These are phyloP conservation scores for Platycheirus albimanus DNA, from an alignment of 2,888 invertebrate genomes.

Conservation along the genomic window DNA sequence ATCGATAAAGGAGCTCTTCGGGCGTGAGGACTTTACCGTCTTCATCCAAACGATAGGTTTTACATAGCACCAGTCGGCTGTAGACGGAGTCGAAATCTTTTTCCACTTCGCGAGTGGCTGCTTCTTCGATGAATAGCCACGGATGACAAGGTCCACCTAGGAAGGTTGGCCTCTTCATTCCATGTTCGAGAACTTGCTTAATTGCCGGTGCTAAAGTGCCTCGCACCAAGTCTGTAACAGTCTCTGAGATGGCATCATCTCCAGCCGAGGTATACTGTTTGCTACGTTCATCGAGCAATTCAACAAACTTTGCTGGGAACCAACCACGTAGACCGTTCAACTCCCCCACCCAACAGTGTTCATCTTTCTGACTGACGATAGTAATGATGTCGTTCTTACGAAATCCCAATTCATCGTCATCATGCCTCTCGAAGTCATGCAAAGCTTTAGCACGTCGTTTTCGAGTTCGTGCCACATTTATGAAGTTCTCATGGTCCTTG, in stretches of 20 bases:
- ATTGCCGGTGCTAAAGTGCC: slow-evolving; percentile 96
- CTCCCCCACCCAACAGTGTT: slow-evolving; percentile 99
- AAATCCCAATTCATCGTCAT: slow-evolving; percentile 99
- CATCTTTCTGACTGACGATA: slow-evolving; percentile 97
- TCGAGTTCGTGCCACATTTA: slow-evolving; percentile 94
- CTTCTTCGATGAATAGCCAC: slow-evolving; percentile 99
- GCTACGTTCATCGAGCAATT: slow-evolving; percentile 96
- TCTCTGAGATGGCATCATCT: slow-evolving; percentile 98
- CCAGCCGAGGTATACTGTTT: slow-evolving; percentile 96
- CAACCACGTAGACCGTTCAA: slow-evolving; percentile 96
- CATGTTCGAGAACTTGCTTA: slow-evolving; percentile 96
- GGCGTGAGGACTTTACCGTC: slow-evolving; percentile 99
- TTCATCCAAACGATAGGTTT: slow-evolving; percentile 98
- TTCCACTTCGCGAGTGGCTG: slow-evolving; percentile 97
- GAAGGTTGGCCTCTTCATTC: slow-evolving; percentile 95
- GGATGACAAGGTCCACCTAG: slow-evolving; percentile 98
- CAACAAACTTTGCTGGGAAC: slow-evolving; percentile 99
- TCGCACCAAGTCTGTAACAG: slow-evolving; percentile 97
- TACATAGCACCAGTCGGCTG: slow-evolving; percentile 97
- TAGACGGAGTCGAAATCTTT: slow-evolving; percentile 99
- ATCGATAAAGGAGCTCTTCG: slow-evolving; percentile 96
- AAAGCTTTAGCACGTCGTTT: slow-evolving; percentile 96
- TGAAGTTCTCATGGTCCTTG: slow-evolving; percentile 96
- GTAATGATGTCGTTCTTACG: slow-evolving; percentile 99
- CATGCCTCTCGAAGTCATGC: slow-evolving; percentile 98